Base-by-base conservation (phyloP, 1,140 invertebrate genomes). In the Diabrotica virgifera region DNA sequence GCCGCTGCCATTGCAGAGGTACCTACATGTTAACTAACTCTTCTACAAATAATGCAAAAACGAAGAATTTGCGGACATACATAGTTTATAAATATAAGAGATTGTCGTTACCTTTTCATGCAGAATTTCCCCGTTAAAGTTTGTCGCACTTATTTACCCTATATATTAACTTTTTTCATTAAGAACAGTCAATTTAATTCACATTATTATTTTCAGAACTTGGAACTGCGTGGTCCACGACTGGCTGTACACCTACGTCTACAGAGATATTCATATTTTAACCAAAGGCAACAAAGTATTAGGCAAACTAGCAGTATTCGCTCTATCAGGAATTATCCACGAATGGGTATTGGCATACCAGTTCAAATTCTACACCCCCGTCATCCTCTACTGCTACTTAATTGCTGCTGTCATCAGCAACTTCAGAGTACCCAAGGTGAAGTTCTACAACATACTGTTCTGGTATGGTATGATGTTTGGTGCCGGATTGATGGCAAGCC, bases 151-250 rank as follows among this genome's bases (percentile, higher is more conserved):
- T n/a, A n/a, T n/a, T n/a, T n/a, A n/a, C n/a, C n/a, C n/a, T n/a
- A n/a, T n/a, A n/a, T n/a, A n/a, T n/a, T n/a, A n/a, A n/a, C n/a
- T n/a, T n/a, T n/a, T n/a, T 24, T 24, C 24, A 24, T 1, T 24
- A 24, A 24, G 24, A 24, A 24, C 24, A 24, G 1, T 24, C 24
- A 24, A 24, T 24, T 24, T 24, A 24, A 2, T 24, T 24, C 24
- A 24, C 24, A 24, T 24, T 24, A 24, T 46, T 46, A 10, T 46
- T 46, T 46, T 46, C 40, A 85, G 94, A 12, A 92, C 90, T 6
- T 98, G 96, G 96, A 98, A 98, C 77, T 84, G 93, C 10, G 88
- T 97, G 0, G 95, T 98, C 0, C 90, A 97, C 75, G 93, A 96
- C 67, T 99, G 95, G 95, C 82, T 98, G 0, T 94, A 96, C 70